Evolutionary conservation across 2,797 vertebrate species (phyloP), one percentile per base, ranked within the genome.

Genomic region (Miichthys miiuy): DNA sequence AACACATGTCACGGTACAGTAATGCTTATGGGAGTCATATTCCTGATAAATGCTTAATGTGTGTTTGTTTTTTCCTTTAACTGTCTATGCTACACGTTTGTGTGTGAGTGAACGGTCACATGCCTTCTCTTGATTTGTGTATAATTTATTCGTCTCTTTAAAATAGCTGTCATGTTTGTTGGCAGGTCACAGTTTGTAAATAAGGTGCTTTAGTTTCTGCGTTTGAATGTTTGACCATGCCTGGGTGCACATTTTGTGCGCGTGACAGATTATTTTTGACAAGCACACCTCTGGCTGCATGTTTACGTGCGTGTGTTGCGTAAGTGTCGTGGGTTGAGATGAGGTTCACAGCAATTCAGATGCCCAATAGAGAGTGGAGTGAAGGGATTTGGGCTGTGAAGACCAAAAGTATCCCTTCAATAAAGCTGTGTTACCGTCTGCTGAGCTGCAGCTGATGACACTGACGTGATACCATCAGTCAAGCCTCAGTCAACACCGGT

Each of bases 381-480:
- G 71, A 4, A 77, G 72, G 82, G 87, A 90, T 92, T 89, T 84
- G 74, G 11, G 62, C 48, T 56, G 41, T 65, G 77, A 87, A 77
- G 75, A 60, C 68, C 20, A 46, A 65, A 38, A 60, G 68, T 21
- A 44, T 82, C 62, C 58, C 77, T 81, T 80, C 79, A 80, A 85
- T 83, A 83, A 86, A 85, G 63, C 81, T 55, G 77, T 17, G 60
- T 60, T 77, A 83, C 84, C 87, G 85, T 92, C 90, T 93, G 91
- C 70, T 86, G 58, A 80, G 70, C 83, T 51, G 64, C 85, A 86
- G 77, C 82, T 34, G 55, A 73, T 83, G 77, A 88, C 77, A 70
- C 75, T 44, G 71, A 79, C n/a, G 48, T 82, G 75, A 86, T 27
- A 66, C 64, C 71, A 79, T 77, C 62, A 51, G 11, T 69, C 42